phyloP scores from a whole-genome alignment of 2,113 vertebrate species.

The Scytalopus superciliaris region DNA sequence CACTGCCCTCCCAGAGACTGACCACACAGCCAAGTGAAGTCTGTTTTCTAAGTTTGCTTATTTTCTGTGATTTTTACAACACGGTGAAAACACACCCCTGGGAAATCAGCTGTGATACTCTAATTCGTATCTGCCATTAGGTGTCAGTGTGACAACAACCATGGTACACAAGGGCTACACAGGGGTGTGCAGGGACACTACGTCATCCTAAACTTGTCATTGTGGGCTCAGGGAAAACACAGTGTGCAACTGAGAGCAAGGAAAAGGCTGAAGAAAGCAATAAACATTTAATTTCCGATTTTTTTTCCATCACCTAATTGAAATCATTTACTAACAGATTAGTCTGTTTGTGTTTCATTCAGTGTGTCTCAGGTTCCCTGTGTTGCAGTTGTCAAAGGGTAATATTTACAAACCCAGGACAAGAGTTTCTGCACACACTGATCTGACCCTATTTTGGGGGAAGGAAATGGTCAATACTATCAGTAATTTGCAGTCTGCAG shows the following conservation, averaged over 20 bases:
- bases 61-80: not conserved
- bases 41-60: not conserved
- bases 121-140: conserved; percentile 29
- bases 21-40: not conserved
- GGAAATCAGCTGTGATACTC: not conserved
- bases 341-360: not conserved
- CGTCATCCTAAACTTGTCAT: not conserved
- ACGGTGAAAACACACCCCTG: not conserved
- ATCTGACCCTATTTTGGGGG: not conserved
- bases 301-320: not conserved
- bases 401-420: not conserved
- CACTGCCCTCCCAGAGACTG: not conserved
- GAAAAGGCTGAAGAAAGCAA: not conserved
- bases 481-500: not conserved
- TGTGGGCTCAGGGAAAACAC: not conserved
- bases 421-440: not conserved
- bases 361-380: not conserved
- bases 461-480: not conserved
- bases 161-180: not conserved
- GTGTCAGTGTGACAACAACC: conserved; percentile 69
- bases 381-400: not conserved
- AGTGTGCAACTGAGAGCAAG: not conserved
- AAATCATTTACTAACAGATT: not conserved
- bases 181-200: not conserved
- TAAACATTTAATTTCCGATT: not conserved